Base-by-base conservation (phyloP, 2,888 invertebrate genomes). In the Liodrosophila aerea region DNA sequence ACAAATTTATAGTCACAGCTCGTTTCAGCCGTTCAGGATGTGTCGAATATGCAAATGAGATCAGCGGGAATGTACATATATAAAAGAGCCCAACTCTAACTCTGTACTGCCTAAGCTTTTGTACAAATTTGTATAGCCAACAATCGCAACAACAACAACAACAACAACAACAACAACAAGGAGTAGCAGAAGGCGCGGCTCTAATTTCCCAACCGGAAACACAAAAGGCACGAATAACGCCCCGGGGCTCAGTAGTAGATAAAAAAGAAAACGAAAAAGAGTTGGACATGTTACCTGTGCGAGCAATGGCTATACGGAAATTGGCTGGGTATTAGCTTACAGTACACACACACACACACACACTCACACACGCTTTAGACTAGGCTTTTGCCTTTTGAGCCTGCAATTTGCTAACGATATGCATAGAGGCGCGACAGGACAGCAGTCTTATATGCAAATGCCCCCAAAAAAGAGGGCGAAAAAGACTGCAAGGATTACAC, bases 341-440 rank as follows among this genome's bases (percentile, higher is more conserved):
- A 33, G 37, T 47, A 65, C 70, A 37, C 37, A 53, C 34, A 49
- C 52, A 37, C 36, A 46, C 58, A 44, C 47, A 63, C 29, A 11
- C 33, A 53, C 60, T 33, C 37, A 52, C 62, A 51, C 40, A 51
- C 29, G 22, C 18, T 22, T 22, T 22, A 5, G 22, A 22, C 22
- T 22, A 5, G n/a, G 52, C 36, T 64, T 30, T 54, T 31, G 62
- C 60, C 53, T 59, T 69, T 65, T 67, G 81, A 80, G 78, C 78
- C 82, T 74, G 76, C 83, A 83, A 83, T 83, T 83, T 83, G 83
- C 84, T 85, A 85, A 76, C 85, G 83, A 83, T 85, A 83, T 81
- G 77, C 77, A 83, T 66, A 85, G 76, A 71, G 64, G 71, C 45
- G 52, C 1, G 16, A 33, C 16, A 46, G 9, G 52, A 36, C 12